phyloP scores from a whole-genome alignment of 1,140 invertebrate genomes.

The Aphelenchoides besseyi region DNA sequence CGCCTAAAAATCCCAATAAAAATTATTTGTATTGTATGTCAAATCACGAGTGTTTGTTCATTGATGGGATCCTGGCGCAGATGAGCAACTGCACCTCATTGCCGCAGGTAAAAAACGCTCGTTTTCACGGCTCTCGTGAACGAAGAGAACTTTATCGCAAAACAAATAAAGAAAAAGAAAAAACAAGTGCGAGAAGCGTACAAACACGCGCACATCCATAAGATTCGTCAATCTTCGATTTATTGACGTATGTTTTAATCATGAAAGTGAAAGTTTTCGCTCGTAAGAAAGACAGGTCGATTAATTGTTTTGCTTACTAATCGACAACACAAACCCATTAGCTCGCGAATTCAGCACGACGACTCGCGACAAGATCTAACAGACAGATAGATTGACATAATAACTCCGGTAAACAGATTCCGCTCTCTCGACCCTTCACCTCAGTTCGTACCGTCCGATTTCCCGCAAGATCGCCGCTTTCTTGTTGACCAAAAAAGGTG shows the following conservation, averaged over 20 bases:
- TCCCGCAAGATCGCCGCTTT: constrained; percentile 1
- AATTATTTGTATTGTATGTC: not conserved
- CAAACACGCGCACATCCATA: constrained; percentile 3
- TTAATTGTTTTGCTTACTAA: too few species aligned
- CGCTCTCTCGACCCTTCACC: too few species aligned
- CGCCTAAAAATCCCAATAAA: constrained; percentile 13
- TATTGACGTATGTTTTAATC: too few species aligned
- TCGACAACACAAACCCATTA: too few species aligned
- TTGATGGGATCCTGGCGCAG: not conserved
- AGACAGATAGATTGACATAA: too few species aligned
- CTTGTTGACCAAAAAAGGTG: constrained; percentile 5
- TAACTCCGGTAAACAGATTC: too few species aligned
- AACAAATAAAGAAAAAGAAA: not conserved
- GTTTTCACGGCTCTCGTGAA: not conserved
- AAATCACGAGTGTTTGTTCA: not conserved
- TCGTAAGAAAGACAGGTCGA: too few species aligned
- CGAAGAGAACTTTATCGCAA: not conserved
- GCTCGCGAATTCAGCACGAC: too few species aligned
- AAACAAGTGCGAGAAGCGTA: not conserved
- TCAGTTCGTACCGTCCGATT: too few species aligned
- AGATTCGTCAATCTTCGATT: too few species aligned
- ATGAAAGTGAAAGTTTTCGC: too few species aligned
- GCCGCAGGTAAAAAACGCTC: not conserved
- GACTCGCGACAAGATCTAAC: too few species aligned
- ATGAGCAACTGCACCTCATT: not conserved